phyloP scores from a whole-genome alignment of 1,140 invertebrate species.

The Potamilus streckersoni region DNA sequence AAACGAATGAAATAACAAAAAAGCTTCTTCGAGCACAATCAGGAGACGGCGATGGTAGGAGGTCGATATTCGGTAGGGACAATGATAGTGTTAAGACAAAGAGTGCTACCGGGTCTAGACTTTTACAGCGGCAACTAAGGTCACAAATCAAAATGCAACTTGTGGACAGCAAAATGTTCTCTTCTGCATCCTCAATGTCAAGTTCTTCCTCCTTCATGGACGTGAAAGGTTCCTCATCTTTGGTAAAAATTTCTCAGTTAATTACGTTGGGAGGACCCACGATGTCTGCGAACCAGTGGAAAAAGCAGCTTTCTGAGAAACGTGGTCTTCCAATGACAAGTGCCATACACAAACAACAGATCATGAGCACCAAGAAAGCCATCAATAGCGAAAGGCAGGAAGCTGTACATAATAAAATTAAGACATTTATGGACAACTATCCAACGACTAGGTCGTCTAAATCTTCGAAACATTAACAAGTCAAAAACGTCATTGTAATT shows the following conservation, averaged over 20 bases:
- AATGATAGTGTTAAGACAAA: constrained; percentile 10
- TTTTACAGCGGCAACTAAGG: background rate
- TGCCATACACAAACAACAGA: constrained; percentile 36
- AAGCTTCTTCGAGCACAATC: constrained; percentile 40
- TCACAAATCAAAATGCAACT: background rate
- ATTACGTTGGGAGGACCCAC: constrained; percentile 17
- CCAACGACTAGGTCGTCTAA: too few relatives aligned
- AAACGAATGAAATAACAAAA: constrained; percentile 44
- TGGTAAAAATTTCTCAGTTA: constrained; percentile 9
- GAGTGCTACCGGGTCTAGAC: background rate
- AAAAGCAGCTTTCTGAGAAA: constrained; percentile 37
- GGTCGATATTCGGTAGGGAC: constrained; percentile 11
- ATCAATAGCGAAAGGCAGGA: constrained; percentile 37
- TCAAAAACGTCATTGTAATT: too few relatives aligned
- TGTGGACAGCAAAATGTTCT: background rate
- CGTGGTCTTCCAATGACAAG: constrained; percentile 33
- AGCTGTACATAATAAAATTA: constrained; percentile 35
- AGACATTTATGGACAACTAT: constrained; percentile 35
- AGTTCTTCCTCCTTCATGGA: too few relatives aligned
- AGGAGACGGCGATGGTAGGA: constrained; percentile 13
- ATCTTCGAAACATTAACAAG: too few relatives aligned
- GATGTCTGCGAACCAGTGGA: constrained; percentile 47
- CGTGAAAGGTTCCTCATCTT: background rate
- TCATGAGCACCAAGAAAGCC: constrained; percentile 40
- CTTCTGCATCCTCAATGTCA: too few relatives aligned